Evolutionary conservation across 1,140 invertebrate genomes (phyloP).

Genomic region (Elymnias hypermnestra): DNA sequence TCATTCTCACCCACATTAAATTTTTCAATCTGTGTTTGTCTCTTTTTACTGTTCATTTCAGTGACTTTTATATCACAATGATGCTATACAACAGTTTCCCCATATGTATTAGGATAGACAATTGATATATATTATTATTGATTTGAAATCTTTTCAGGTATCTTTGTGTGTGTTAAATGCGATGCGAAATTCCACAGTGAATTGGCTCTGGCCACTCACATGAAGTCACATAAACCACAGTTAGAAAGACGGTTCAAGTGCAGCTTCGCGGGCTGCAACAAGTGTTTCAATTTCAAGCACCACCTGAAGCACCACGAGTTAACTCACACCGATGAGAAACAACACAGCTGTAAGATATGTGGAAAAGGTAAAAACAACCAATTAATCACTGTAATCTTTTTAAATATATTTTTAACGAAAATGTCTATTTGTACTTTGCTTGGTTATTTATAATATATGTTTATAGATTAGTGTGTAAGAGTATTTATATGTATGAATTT

Average conservation of each 20-base stretch:
- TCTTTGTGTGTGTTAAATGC: slow-evolving; percentile 45
- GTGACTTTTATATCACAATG: no score
- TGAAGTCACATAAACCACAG: slow-evolving; percentile 50
- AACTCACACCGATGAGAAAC: slow-evolving; percentile 51
- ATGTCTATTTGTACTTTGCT: neutral
- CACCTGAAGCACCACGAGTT: slow-evolving; percentile 60
- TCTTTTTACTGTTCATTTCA: no score
- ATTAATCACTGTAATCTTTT: no score
- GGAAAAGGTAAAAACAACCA: slow-evolving; percentile 47
- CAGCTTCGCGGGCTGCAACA: slow-evolving; percentile 40
- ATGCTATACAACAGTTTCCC: no score
- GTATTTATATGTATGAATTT: no score
- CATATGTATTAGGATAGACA: no score
- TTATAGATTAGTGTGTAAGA: no score
- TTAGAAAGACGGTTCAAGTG: slow-evolving; percentile 48
- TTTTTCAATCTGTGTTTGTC: no score
- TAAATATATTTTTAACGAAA: no score
- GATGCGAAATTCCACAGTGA: slow-evolving; percentile 47
- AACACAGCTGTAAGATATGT: slow-evolving; percentile 49
- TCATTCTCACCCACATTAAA: no score
- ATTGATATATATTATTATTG: no score
- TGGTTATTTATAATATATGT: no score
- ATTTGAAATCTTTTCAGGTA: slow-evolving; percentile 29
- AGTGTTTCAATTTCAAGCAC: slow-evolving; percentile 60
- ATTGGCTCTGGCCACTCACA: slow-evolving; percentile 46